Evolutionary conservation across 1,140 invertebrate species (phyloP), one percentile per base, ranked within the genome.

Genomic region (Lethocerus indicus): DNA sequence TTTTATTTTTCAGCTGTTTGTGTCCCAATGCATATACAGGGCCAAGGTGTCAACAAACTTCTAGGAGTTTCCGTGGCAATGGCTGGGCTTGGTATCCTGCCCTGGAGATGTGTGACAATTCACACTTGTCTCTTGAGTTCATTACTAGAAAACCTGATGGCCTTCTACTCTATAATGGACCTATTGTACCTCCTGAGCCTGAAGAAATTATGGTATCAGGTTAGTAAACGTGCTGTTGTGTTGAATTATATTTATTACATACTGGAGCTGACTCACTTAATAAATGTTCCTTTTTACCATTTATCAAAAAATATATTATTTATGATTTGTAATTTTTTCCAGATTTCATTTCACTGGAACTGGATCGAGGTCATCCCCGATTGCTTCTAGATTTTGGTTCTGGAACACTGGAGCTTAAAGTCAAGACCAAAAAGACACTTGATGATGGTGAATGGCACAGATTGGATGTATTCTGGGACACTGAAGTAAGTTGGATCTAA

Each of bases 371-470:
- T 16, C 86, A 87, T 63, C 91, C 92, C 0, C 67, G 86, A 51
- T 66, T 98, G 2, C 71, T 94, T 1, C 80, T 98, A 47, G 89
- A 97, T 66, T 95, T 96, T 67, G 94, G 94, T 2, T 91, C 90
- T 0, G 92, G 92, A 42, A 91, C 86, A 0, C 65, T 94, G 50
- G 87, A 92, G 62, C 65, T 97, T 12, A 73, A 81, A 61, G 79
- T 98, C 0, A 87, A 90, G 67, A 86, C 87, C 1, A 83, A 85
- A 57, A 80, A 81, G 59, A 79, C 76, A 0, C 64, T 97, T 29
- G 86, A 89, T 62, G 90, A 96, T 64, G 90, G 91, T 1, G 86
- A 90, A 62, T 98, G 93, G 93, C 93, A 98, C 67, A 72, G 87
- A 51, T 70, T 97, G 42, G 92, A 97, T 65, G 77, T 98, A 48